phyloP scores from a whole-genome alignment of 2,888 invertebrate genomes.

The Megaustenia siamemsis region DNA sequence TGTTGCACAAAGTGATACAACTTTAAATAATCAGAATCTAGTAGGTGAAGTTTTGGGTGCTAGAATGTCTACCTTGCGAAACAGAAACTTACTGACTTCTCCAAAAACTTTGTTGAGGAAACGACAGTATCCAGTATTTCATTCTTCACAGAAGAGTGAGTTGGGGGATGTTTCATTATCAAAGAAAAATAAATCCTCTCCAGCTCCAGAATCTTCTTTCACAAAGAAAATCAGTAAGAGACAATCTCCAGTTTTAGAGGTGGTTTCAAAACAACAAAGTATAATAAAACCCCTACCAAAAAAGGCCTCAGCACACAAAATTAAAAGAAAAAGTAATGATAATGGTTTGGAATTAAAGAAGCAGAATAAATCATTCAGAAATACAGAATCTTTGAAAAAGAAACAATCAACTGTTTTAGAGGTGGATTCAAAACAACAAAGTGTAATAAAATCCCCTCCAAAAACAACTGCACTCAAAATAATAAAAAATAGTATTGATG shows the following conservation, averaged over 20 bases:
- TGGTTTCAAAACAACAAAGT: conserved; percentile 5
- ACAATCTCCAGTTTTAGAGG: not conserved
- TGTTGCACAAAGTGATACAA: not conserved
- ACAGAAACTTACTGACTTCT: conserved; percentile 5
- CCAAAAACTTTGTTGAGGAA: conserved; percentile 9
- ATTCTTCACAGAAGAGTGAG: not conserved
- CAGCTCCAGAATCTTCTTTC: not conserved
- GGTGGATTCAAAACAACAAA: conserved; percentile 11
- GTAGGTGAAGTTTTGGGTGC: not conserved
- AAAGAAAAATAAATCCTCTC: not conserved
- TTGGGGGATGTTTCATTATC: not conserved
- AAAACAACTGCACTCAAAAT: not conserved
- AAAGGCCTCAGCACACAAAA: not conserved
- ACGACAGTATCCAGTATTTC: conserved; percentile 1
- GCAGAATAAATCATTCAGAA: not conserved
- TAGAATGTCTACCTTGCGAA: not conserved
- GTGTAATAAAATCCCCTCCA: not conserved
- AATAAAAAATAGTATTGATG: not conserved
- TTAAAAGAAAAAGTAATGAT: not conserved
- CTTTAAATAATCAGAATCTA: not conserved
- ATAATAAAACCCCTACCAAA: not conserved
- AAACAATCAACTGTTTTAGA: not conserved
- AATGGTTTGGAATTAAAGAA: not conserved
- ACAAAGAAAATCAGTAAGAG: not conserved
- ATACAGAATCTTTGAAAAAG: too few species aligned